phyloP scores from a whole-genome alignment of 2,888 invertebrate species.

The Tanytarsus gracilentus region DNA sequence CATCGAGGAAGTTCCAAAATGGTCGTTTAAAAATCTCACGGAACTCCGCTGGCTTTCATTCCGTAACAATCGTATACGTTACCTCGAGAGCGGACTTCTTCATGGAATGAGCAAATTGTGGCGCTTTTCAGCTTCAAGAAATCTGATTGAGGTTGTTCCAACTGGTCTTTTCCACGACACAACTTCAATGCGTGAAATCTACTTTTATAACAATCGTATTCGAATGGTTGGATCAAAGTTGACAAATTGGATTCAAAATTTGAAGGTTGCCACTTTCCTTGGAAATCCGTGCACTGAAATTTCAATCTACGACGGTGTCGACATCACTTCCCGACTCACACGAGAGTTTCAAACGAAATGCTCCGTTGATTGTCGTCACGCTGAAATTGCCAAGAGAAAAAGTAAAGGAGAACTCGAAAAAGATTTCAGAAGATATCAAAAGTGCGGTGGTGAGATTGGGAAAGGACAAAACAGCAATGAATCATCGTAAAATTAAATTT shows the following conservation, averaged over 20 bases:
- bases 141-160: not conserved
- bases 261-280: not conserved
- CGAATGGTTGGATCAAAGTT: not conserved
- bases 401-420: too few species aligned
- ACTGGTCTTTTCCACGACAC: not conserved
- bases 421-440: too few species aligned
- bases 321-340: not conserved
- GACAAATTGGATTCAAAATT: not conserved
- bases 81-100: not conserved
- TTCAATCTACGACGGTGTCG: not conserved
- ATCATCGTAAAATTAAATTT: too few species aligned
- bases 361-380: not conserved
- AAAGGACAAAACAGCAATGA: too few species aligned
- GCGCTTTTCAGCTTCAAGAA: not conserved
- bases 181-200: not conserved
- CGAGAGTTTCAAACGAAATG: not conserved
- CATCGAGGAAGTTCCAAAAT: not conserved
- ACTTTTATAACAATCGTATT: not conserved
- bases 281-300: not conserved
- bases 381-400: not conserved
- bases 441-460: too few species aligned
- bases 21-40: not conserved
- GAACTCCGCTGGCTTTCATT: not conserved
- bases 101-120: not conserved
- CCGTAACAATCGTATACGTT: not conserved